Base-by-base conservation (phyloP, 2,888 invertebrate genomes). In the Carabus problematicus region DNA sequence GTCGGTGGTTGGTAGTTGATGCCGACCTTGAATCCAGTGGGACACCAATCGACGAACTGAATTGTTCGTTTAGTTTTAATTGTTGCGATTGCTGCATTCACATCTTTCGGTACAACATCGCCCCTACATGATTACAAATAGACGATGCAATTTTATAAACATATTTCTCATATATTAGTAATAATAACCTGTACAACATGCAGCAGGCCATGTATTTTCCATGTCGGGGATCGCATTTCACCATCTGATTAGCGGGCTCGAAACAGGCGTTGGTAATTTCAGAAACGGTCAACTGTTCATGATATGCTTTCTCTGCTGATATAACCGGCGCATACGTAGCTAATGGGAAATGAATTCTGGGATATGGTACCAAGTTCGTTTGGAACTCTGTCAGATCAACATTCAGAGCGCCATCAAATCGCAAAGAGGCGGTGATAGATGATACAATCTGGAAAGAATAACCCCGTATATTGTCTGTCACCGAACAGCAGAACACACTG, bases 191-290 rank as follows among this genome's bases (percentile, higher is more conserved):
- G 86, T 95, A 97, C 77, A 97, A 84, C 91, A 97, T 93, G 78
- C 96, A 96, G 82, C 95, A 95, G 12, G 96, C 95, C 95, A 96
- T 90, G 83, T 96, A 96, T 81, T 94, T 94, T 63, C 94, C 94
- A 77, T 92, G 92, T 61, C 94, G 87, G 0, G 95, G 95, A 78
- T 95, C 95, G 79, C 96, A 96, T 82, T 94, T 94, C 56, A 94
- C 93, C 92, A 97, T 93, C 85, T 93, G 95, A 82, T 95, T 95
- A 63, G 94, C 93, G 0, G 96, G 95, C 79, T 97, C 97, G 82
- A 97, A 97, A 83, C 96, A 97, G 19, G 95, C 92, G 78, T 95
- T 94, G 70, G 97, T 97, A 77, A 97, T 97, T 80, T 97, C 96
- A 2, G 93, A 88, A 4, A 95, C 95, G 0, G 94, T 91, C 72